Base-by-base conservation (phyloP, 2,888 invertebrate genomes). In the Sarcophaga variegata region DNA sequence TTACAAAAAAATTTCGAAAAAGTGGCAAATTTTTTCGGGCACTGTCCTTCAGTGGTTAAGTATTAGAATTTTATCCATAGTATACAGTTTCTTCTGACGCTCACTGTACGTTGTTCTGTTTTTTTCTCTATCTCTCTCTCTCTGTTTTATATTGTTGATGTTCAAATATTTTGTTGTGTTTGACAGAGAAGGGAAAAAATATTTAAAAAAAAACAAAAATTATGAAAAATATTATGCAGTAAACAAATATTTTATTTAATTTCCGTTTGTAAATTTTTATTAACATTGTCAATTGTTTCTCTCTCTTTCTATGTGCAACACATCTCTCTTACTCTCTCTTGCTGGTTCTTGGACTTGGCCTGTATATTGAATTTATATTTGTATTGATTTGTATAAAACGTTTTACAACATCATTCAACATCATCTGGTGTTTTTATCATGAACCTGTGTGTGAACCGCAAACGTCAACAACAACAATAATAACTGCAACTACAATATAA, bases 241-340 rank as follows among this genome's bases (percentile, higher is more conserved):
- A 78, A 75, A 81, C 49, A 79, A 77, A 81, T 83, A 66, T 81
- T 81, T 87, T 79, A 87, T 87, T 87, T 87, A 87, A 87, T 87
- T 84, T 87, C 86, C 86, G 84, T 84, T 84, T 75, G 81, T 84
- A 74, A 77, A 77, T 84, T 83, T 80, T 84, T 84, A 87, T 84
- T 81, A 81, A 84, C 78, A 87, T 81, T 87, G 84, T 87, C 84
- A 87, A 84, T 75, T 67, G 2, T 47, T 71, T 77, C 12, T 76
- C 17, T 63, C 10, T 45, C 37, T 47, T 67, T 69, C 75, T 37
- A 74, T 78, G 59, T 66, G 27, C 12, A 76, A 12, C 72, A 22
- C 1, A 47, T 4, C n/a, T 47, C 22, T 3, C 12, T 11, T 6
- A 60, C 11, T 49, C 4, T 60, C 17, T 67, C 54, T 76, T 71